Conservation (phyloP, 1,140 invertebrate species). For the Chelonus insularis region DNA sequence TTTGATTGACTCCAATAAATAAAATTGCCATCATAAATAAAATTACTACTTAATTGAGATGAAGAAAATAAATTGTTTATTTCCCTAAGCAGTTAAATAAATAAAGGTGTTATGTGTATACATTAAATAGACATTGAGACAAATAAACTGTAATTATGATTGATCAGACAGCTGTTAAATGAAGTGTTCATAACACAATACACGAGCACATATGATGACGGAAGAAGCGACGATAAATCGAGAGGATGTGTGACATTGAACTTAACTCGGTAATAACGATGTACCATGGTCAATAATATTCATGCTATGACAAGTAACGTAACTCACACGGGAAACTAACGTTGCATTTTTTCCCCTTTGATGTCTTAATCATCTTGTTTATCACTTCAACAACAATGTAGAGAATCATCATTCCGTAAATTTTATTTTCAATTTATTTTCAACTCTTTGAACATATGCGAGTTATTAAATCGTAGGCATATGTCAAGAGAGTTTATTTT, state of each 20-base stretch:
- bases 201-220: not conserved
- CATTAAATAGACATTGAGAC: no score
- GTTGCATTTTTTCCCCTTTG: slow-evolving; percentile 6
- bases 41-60: no score
- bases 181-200: slow-evolving; percentile 9
- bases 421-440: not conserved
- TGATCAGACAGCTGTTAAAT: slow-evolving; percentile 16
- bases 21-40: no score
- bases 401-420: not conserved
- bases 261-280: slow-evolving; percentile 52
- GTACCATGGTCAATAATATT: slow-evolving; percentile 34
- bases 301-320: not conserved
- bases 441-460: no score
- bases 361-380: not conserved
- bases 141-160: slow-evolving; percentile 17
- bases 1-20: no score
- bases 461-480: no score
- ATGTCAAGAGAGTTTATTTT: no score
- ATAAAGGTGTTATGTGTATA: no score
- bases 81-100: no score
- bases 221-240: slow-evolving; percentile 6
- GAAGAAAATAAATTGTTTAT: no score
- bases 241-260: slow-evolving; percentile 53
- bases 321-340: not conserved
- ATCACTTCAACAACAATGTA: not conserved